Evolutionary conservation across 2,888 invertebrate species (phyloP).

Genomic region (Chaitophorus viminalis): DNA sequence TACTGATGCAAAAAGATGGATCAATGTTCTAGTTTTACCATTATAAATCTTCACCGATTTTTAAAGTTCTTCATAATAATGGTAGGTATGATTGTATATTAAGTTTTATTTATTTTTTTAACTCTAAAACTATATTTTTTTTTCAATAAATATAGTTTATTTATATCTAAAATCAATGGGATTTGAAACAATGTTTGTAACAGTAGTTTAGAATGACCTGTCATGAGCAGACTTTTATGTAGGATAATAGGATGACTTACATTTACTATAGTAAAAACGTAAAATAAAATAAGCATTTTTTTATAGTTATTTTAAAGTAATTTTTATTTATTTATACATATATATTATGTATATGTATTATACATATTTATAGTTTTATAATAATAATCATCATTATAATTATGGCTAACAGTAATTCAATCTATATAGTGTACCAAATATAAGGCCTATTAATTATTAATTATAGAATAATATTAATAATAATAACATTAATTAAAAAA

Average conservation of each 20-base stretch:
- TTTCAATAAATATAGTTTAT: background rate
- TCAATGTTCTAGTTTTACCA: too few relatives aligned
- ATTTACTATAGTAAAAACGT: background rate
- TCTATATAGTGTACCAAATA: conserved; percentile 54
- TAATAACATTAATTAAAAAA: conserved; percentile 32
- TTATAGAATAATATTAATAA: conserved; percentile 50
- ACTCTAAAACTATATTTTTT: too few relatives aligned
- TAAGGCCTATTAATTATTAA: conserved; percentile 33
- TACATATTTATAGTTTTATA: conserved; percentile 25
- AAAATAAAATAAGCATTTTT: background rate
- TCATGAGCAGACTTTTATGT: conserved; percentile 18
- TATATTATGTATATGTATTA: conserved; percentile 20
- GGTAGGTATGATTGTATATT: too few relatives aligned
- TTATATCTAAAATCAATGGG: conserved; percentile 8
- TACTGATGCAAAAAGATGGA: too few relatives aligned
- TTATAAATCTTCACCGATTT: too few relatives aligned
- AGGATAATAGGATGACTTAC: conserved; percentile 1
- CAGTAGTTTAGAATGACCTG: conserved; percentile 22
- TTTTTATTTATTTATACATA: conserved; percentile 41
- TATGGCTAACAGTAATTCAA: conserved; percentile 47
- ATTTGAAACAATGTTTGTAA: background rate
- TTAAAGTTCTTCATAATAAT: too few relatives aligned
- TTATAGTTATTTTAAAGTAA: conserved; percentile 30
- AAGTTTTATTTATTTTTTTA: too few relatives aligned
- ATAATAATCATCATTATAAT: conserved; percentile 42